Base-by-base conservation (phyloP, 2,888 invertebrate genomes). In the Petrolisthes cinctipes region DNA sequence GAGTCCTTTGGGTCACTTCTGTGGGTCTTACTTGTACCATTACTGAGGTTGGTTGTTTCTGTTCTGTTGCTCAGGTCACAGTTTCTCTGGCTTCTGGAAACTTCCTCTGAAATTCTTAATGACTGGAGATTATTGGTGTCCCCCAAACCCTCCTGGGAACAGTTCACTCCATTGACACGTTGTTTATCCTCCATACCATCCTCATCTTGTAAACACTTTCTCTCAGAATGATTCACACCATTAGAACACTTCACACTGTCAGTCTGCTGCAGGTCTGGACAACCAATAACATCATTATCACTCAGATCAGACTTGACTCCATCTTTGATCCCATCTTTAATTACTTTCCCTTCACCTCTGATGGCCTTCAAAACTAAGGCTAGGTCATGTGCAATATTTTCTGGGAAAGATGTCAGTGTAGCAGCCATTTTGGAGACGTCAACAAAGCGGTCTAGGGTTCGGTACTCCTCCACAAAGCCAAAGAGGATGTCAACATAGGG, bases 381-480 rank as follows among this genome's bases (percentile, higher is more conserved):
- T 17, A 90, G 23, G 57, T 80, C 83, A 51, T 86, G 90, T 14
- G 79, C 37, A 23, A 89, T 83, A 23, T 79, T 87, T 9, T 88
- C 82, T 20, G 75, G 75, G 23, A 11, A 51, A 57, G 56, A 79
- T 11, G 54, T 14, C 23, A 56, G 75, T 17, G 23, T 54, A 20
- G 61, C 4, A 5, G 88, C 80, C 51, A 83, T n/a, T 57, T 85
- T 81, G 20, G 73, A 53, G 6, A 90, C 82, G 9, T 90, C 90
- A 53, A 92, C 91, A 37, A 92, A 91, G 71, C 92, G 91, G 4
- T 92, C 92, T 82, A 95, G 92, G 9, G 93, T 93, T 68, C 92
- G 92, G 91, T 93, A 94, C 92, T 95, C 95, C n/a, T 92, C 92
- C 4, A 92, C 92, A 92, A 95, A 95, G 5, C 95, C 95, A 91